A percentile compares a stretch with the other conserved stretches of the same genome.
Conservation (phyloP, 2,888 invertebrate genomes). For the Idaea biselata region DNA sequence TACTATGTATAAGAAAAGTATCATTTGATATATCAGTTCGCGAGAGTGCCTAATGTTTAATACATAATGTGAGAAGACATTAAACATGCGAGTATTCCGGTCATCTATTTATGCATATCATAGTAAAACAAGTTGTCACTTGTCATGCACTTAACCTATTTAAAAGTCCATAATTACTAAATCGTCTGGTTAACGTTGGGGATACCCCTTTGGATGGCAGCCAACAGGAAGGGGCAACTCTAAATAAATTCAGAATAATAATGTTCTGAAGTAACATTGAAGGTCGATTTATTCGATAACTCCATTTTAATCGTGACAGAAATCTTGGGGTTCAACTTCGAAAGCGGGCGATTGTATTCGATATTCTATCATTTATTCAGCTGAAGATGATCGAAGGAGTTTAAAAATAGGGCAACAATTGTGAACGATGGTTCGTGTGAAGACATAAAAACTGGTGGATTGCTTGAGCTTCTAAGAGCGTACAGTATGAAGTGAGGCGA, state of each 20-base stretch:
- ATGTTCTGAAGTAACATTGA: slow-evolving; percentile 47
- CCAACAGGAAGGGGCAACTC: slow-evolving; percentile 74
- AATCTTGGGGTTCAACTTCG: slow-evolving; percentile 10
- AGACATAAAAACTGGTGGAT: slow-evolving; percentile 36
- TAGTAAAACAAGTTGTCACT: slow-evolving; percentile 47
- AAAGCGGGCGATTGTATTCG: neutral
- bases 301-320: slow-evolving; percentile 4
- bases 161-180: slow-evolving; percentile 70
- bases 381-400: neutral
- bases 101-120: slow-evolving; percentile 21
- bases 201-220: slow-evolving; percentile 72
- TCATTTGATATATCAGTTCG: slow-evolving; percentile 12
- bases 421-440: slow-evolving; percentile 21
- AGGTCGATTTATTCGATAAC: slow-evolving; percentile 29
- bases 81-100: neutral
- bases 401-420: neutral
- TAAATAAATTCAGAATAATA: slow-evolving; percentile 72
- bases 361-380: slow-evolving; percentile 1
- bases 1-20: slow-evolving; percentile 13
- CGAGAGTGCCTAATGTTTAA: slow-evolving; percentile 21
- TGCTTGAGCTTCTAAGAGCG: slow-evolving; percentile 34
- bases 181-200: slow-evolving; percentile 74
- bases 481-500: slow-evolving; percentile 48
- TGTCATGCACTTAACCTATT: slow-evolving; percentile 55
- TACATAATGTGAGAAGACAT: slow-evolving; percentile 53